Percentiles rank a stretch among this genome's conserved stretches.
Evolutionary conservation across 2,888 invertebrate genomes (phyloP).

Genomic region (Clanis bilineata): DNA sequence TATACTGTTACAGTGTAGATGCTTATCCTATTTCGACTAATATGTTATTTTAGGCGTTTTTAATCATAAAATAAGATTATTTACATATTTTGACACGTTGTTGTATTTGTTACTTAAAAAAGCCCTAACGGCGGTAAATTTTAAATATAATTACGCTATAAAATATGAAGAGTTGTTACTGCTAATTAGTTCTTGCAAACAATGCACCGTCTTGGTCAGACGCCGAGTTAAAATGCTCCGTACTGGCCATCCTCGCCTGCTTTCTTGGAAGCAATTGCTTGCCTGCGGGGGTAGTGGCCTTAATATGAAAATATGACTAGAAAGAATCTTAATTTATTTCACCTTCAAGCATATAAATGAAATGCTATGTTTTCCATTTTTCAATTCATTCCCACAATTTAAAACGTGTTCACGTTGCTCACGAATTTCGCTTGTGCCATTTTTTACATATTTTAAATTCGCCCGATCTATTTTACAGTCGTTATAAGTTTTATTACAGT

Average conservation of each 20-base stretch:
- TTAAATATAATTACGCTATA: background rate
- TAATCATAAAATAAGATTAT: too few relatives aligned
- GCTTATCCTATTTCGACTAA: background rate
- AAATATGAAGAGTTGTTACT: background rate
- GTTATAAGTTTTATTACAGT: slow-evolving; percentile 26
- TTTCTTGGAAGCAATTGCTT: slow-evolving; percentile 64
- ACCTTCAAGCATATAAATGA: slow-evolving; percentile 36
- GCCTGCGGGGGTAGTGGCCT: slow-evolving; percentile 58
- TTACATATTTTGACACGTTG: too few relatives aligned
- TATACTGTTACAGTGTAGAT: background rate
- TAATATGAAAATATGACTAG: slow-evolving; percentile 73
- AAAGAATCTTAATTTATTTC: slow-evolving; percentile 68
- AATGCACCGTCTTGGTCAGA: slow-evolving; percentile 2
- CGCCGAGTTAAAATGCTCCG: slow-evolving; percentile 22
- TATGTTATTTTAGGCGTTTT: background rate
- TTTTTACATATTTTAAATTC: slow-evolving; percentile 7
- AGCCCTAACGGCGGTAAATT: too few relatives aligned
- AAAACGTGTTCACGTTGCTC: slow-evolving; percentile 4
- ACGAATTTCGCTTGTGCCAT: background rate
- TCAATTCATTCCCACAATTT: background rate
- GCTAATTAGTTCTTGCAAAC: slow-evolving; percentile 4
- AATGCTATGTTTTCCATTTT: background rate
- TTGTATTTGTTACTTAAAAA: background rate
- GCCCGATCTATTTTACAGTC: background rate
- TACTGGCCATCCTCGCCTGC: slow-evolving; percentile 29